Conservation (phyloP, 2,113 vertebrate species). For the Eolophus roseicapilla region DNA sequence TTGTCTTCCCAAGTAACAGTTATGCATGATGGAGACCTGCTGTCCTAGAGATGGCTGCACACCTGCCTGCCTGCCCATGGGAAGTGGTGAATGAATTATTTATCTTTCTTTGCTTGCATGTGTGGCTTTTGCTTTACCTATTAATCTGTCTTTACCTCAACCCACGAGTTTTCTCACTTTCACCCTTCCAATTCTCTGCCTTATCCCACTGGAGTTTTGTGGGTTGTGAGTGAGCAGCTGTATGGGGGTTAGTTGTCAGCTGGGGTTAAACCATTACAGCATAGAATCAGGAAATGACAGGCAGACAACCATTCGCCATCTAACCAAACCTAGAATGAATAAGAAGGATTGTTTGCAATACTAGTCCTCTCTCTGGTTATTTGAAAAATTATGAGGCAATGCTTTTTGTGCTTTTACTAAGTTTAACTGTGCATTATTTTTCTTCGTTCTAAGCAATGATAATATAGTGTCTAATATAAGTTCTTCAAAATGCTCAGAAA, state of each 20-base stretch:
- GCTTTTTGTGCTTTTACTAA: neutral
- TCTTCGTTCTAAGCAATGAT: neutral
- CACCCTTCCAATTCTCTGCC: neutral
- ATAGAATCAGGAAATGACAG: neutral
- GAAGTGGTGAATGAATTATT: neutral
- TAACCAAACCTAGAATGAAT: neutral
- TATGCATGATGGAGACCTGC: accelerated
- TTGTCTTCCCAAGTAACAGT: neutral
- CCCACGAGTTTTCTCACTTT: neutral
- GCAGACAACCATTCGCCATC: neutral
- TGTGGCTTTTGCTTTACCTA: neutral
- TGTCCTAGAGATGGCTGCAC: neutral
- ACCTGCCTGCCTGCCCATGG: accelerated
- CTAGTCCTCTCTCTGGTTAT: neutral
- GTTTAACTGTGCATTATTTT: neutral
- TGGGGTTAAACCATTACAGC: neutral
- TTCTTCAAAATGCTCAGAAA: neutral
- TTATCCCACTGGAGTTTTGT: neutral
- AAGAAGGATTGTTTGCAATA: neutral
- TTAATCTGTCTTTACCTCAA: neutral
- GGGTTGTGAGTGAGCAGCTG: accelerated
- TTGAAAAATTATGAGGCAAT: neutral
- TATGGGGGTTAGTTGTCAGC: neutral
- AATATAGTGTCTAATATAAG: neutral
- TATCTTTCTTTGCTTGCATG: neutral